A percentile compares a stretch with the other conserved stretches of the same genome.
Conservation (phyloP, 2,797 vertebrate species). For the Sebastes vulpes region DNA sequence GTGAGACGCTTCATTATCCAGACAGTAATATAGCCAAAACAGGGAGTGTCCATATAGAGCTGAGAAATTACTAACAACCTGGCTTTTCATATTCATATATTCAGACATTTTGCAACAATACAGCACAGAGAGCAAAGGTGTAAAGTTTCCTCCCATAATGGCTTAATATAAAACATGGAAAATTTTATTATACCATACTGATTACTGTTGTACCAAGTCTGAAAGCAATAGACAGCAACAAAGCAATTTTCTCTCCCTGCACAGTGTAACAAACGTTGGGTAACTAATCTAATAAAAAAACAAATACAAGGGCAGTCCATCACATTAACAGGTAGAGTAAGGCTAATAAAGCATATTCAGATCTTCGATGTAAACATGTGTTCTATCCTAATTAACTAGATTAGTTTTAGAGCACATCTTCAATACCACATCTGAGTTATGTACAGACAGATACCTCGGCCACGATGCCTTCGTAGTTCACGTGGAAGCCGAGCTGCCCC, state of each 20-base stretch:
- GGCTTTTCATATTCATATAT: background rate
- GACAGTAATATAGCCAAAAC: background rate
- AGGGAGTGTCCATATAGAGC: background rate
- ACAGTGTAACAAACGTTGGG: background rate
- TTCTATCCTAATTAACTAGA: background rate
- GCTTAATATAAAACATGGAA: background rate
- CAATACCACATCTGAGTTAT: background rate
- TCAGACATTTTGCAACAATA: background rate
- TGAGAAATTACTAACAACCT: background rate
- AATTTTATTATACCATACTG: background rate
- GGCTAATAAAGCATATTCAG: background rate
- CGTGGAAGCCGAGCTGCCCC: conserved; percentile 98
- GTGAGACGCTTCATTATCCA: background rate
- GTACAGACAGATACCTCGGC: conserved; percentile 84
- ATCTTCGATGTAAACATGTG: background rate
- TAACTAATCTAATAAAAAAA: background rate
- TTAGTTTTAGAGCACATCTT: background rate
- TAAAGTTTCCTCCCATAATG: no score
- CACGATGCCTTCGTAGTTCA: conserved; percentile 99
- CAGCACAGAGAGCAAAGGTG: background rate
- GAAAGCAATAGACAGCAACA: background rate
- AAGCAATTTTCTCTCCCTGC: background rate
- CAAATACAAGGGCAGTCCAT: background rate
- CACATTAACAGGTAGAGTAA: background rate
- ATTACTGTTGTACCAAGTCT: background rate